These are phyloP conservation scores for Dipodomys stephensi DNA, from an alignment of 2,113 vertebrate species.

Conservation along the genomic window DNA sequence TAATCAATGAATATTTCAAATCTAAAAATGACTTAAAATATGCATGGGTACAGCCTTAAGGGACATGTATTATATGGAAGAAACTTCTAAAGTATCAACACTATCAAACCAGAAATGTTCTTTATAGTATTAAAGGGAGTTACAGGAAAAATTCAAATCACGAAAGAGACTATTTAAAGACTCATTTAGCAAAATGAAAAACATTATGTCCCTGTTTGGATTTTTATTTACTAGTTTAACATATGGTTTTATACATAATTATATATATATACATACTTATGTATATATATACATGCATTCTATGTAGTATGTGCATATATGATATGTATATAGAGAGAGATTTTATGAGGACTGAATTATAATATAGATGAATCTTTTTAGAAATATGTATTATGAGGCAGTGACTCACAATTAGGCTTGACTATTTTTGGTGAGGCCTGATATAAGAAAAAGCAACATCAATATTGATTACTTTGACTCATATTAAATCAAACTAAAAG, in stretches of 20 bases:
- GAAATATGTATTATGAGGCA: neutral
- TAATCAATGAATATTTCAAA: neutral
- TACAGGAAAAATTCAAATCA: neutral
- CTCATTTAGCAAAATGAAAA: constrained; percentile 15
- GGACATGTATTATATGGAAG: neutral
- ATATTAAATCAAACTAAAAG: constrained; percentile 17
- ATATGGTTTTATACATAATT: neutral
- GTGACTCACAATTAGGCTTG: neutral
- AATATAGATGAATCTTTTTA: neutral
- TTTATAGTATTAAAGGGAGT: neutral
- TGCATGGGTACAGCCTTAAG: neutral
- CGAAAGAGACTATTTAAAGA: neutral
- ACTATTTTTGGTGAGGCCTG: neutral
- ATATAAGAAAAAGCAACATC: neutral
- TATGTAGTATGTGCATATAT: too few species aligned
- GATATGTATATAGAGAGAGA: too few species aligned
- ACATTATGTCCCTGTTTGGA: neutral
- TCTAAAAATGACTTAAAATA: neutral
- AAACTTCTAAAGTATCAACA: neutral
- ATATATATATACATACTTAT: too few species aligned
- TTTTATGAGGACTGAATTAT: neutral
- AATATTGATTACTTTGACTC: neutral
- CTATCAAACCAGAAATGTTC: neutral
- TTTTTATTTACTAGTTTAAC: neutral
- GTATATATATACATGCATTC: too few species aligned